Percentiles rank a stretch among this genome's conserved stretches.
These are phyloP conservation scores for Camponotus floridanus DNA, from an alignment of 1,140 invertebrate species.

Conservation along the genomic window DNA sequence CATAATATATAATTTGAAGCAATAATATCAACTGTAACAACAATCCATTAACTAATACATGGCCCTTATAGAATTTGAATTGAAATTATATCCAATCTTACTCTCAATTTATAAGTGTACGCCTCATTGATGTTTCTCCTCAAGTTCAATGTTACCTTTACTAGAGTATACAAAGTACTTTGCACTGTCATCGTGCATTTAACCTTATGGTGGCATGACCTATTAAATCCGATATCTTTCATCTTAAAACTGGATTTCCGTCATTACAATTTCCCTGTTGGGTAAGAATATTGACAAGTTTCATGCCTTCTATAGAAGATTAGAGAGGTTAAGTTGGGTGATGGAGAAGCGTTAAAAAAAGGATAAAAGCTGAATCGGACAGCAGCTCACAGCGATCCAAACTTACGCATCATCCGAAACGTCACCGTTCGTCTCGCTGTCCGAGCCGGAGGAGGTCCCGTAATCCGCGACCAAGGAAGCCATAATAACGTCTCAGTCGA, in stretches of 20 bases:
- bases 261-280: not conserved
- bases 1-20: too few species aligned
- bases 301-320: not conserved
- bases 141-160: too few species aligned
- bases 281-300: too few species aligned
- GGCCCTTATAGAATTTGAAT: too few species aligned
- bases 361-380: not conserved
- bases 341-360: conserved; percentile 28
- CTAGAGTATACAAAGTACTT: too few species aligned
- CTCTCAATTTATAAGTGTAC: too few species aligned
- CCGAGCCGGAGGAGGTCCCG: conserved; percentile 85
- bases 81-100: too few species aligned
- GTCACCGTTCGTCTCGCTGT: conserved; percentile 78
- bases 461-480: conserved; percentile 90
- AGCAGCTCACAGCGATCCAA: not conserved
- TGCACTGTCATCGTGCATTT: not conserved
- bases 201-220: not conserved
- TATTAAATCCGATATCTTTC: not conserved
- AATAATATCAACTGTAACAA: too few species aligned
- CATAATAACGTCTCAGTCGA: conserved; percentile 82
- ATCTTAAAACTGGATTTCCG: not conserved
- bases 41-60: too few species aligned
- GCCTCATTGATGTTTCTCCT: too few species aligned
- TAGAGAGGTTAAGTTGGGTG: conserved; percentile 11
- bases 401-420: conserved; percentile 75